Percentiles rank a stretch among this genome's conserved stretches.
phyloP scores from a whole-genome alignment of 2,113 vertebrate species.

The Pangasianodon gigas region DNA sequence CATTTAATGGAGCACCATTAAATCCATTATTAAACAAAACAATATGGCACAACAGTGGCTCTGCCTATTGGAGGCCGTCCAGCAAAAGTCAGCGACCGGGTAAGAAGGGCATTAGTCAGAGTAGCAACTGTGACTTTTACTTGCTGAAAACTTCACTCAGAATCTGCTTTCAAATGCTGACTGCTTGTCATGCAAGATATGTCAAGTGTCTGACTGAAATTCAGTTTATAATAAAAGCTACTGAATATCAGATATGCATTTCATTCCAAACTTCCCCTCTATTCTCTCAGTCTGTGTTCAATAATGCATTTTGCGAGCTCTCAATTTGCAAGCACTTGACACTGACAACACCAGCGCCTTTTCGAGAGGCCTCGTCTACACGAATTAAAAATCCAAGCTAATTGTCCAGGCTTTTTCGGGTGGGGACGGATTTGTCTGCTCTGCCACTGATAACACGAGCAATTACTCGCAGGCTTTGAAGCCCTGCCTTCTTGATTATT shows the following conservation, averaged over 20 bases:
- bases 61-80: neutral
- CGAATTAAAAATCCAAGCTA: slow-evolving; percentile 53
- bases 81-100: neutral
- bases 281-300: slow-evolving; percentile 43
- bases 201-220: slow-evolving; percentile 34
- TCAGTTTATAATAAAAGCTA: slow-evolving; percentile 24
- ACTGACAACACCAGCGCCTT: slow-evolving; percentile 44
- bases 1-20: neutral
- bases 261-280: slow-evolving; percentile 32
- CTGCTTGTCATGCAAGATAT: slow-evolving; percentile 9
- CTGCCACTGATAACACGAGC: slow-evolving; percentile 53
- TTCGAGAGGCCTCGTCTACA: slow-evolving; percentile 50
- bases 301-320: slow-evolving; percentile 51
- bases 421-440: slow-evolving; percentile 54
- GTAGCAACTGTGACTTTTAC: neutral
- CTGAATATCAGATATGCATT: slow-evolving; percentile 19
- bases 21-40: neutral
- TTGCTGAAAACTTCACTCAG: slow-evolving; percentile 5
- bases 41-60: neutral
- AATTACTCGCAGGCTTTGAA: slow-evolving; percentile 54
- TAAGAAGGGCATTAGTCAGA: neutral
- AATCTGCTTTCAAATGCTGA: slow-evolving; percentile 1
- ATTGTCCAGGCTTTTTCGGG: slow-evolving; percentile 50
- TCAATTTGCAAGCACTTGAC: slow-evolving; percentile 56
- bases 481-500: slow-evolving; percentile 38